Evolutionary conservation across 1,140 invertebrate genomes (phyloP), one percentile per base, ranked within the genome.

Genomic region (Drosophila melanica): DNA sequence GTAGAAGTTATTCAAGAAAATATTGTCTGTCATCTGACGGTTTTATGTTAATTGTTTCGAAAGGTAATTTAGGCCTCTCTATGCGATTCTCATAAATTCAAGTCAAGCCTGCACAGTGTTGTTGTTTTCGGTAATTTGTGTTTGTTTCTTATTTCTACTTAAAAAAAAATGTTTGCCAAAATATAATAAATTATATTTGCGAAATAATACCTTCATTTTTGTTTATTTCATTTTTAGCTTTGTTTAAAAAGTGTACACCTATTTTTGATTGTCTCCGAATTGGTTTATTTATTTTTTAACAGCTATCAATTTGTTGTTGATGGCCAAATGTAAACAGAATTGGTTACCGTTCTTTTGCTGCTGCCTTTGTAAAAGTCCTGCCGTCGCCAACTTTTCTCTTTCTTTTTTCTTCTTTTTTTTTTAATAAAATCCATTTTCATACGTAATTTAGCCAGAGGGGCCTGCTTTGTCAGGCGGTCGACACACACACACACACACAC

Each of bases 371-470:
- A 75, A 68, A 66, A 59, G 69, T 72, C 73, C 77, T 76, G 73
- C 70, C 69, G 81, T 58, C 79, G 71, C 54, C 66, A 75, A 76
- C 57, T 79, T 63, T 50, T 23, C 20, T 23, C n/a, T n/a, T n/a
- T n/a, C n/a, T n/a, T n/a, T n/a, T n/a, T n/a, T n/a, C n/a, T n/a
- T n/a, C n/a, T n/a, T n/a, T n/a, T n/a, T 71, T 79, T 58, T 86
- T 89, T 85, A 89, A 89, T 90, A 81, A 90, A 89, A 89, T 80
- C 80, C 84, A 89, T 78, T 89, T 90, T 86, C 84, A 85, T 89
- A 85, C 85, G 84, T 89, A 89, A 84, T 77, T 89, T 77, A 75
- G 79, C 76, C 69, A 45, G 67, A 6, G 45, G 41, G 18, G 51
- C 45, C 53, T 9, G 45, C 35, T 37, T 37, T 37, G 35, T 11